Percentiles rank a stretch among this genome's conserved stretches.
Conservation (phyloP, 2,888 invertebrate genomes). For the Portevinia maculata region DNA sequence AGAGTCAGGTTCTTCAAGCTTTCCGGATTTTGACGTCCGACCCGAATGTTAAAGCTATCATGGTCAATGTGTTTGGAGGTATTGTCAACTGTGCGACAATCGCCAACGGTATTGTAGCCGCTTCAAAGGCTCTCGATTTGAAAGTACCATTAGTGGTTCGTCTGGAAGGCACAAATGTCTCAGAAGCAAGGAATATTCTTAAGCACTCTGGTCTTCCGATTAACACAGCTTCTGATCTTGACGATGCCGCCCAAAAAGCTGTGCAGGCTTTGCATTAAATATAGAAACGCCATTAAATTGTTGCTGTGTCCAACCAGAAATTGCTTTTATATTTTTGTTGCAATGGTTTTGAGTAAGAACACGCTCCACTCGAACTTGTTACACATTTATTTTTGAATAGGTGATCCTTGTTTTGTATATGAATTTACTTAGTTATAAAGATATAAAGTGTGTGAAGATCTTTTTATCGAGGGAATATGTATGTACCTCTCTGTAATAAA, state of each 20-base stretch:
- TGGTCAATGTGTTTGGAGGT: slow-evolving; percentile 99
- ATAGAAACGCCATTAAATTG: background rate
- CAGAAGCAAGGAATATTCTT: slow-evolving; percentile 91
- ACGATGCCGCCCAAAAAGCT: slow-evolving; percentile 95
- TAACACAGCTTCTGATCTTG: slow-evolving; percentile 91
- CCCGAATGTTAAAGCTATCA: slow-evolving; percentile 94
- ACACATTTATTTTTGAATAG: slow-evolving; percentile 30
- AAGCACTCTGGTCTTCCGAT: slow-evolving; percentile 93
- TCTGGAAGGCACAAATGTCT: slow-evolving; percentile 97
- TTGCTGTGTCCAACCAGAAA: slow-evolving; percentile 10
- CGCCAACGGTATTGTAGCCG: slow-evolving; percentile 96
- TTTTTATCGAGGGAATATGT: background rate
- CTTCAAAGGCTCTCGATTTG: slow-evolving; percentile 90
- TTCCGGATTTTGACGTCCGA: slow-evolving; percentile 94
- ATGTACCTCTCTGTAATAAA: background rate
- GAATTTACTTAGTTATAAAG: slow-evolving; percentile 7
- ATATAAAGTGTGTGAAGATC: slow-evolving; percentile 3
- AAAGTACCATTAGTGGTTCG: slow-evolving; percentile 95
- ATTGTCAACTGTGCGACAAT: slow-evolving; percentile 99
- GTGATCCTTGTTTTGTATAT: slow-evolving; percentile 4
- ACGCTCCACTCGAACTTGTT: background rate
- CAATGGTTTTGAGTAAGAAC: background rate
- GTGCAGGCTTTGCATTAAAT: slow-evolving; percentile 84
- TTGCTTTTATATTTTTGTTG: slow-evolving; percentile 20
- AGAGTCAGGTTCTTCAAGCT: slow-evolving; percentile 96